phyloP scores from a whole-genome alignment of 2,888 invertebrate species.

The Acronicta aceris region DNA sequence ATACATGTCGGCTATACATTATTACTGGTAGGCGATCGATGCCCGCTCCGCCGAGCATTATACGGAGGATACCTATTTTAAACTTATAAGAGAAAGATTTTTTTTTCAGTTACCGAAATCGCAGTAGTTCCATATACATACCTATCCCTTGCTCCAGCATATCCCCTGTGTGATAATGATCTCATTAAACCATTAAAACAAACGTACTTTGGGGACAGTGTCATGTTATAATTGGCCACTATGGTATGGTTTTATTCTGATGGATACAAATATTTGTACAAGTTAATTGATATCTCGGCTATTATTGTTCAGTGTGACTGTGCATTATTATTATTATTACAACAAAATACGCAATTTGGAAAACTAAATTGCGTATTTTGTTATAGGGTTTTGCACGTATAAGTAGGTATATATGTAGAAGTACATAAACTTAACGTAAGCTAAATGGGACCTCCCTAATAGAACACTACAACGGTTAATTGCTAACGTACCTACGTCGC shows the following conservation, averaged over 20 bases:
- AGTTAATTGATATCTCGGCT: constrained; percentile 42
- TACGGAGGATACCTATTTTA: not conserved
- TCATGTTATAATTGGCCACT: constrained; percentile 26
- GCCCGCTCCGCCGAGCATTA: constrained; percentile 15
- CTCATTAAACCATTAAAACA: constrained; percentile 20
- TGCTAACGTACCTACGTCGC: constrained; percentile 64
- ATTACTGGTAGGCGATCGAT: constrained; percentile 63
- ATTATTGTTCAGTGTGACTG: constrained; percentile 29
- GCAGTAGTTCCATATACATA: not conserved
- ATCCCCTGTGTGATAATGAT: not conserved
- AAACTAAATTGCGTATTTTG: no score
- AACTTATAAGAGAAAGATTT: not conserved
- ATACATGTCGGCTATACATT: constrained; percentile 67
- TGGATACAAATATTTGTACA: constrained; percentile 42
- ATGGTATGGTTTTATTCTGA: constrained; percentile 29
- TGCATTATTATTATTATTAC: no score
- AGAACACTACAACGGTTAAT: constrained; percentile 69
- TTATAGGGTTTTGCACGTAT: no score
- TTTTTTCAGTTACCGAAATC: constrained; percentile 10
- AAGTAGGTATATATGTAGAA: no score
- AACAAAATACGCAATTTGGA: no score
- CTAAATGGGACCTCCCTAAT: constrained; percentile 64
- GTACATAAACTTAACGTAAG: constrained; percentile 32
- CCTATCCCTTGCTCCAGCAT: no score
- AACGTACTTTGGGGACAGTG: constrained; percentile 15